A percentile compares a stretch with the other conserved stretches of the same genome.
Evolutionary conservation across 1,140 invertebrate species (phyloP).

Genomic region (Cydia strobilella): DNA sequence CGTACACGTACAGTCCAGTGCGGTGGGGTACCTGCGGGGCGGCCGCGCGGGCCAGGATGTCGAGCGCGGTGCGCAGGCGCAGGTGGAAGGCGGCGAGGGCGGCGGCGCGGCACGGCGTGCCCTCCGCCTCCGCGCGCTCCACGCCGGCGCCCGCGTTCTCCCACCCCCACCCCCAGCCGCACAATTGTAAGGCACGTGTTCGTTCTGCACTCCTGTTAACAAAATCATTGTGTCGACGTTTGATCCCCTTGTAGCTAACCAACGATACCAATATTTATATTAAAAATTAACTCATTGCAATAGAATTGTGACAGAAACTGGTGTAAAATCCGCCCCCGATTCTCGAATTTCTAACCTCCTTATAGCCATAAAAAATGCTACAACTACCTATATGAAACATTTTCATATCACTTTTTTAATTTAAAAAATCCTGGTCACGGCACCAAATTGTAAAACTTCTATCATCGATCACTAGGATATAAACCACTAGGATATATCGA

Average conservation of each 20-base stretch:
- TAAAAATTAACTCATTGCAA: too few species aligned
- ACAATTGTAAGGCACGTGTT: conserved; percentile 89
- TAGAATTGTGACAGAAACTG: too few species aligned
- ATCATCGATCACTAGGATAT: too few species aligned
- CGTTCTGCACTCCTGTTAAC: conserved; percentile 85
- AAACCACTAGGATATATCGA: too few species aligned
- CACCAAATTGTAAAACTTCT: conserved; percentile 44
- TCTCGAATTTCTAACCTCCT: too few species aligned
- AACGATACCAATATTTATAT: neutral
- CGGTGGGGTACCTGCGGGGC: conserved; percentile 52
- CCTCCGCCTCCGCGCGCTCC: conserved; percentile 83
- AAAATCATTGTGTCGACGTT: too few species aligned
- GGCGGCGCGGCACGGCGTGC: conserved; percentile 91
- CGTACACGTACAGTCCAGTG: too few species aligned
- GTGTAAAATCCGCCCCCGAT: too few species aligned
- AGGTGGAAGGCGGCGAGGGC: conserved; percentile 95
- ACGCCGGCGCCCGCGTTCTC: conserved; percentile 81
- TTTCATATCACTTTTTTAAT: neutral
- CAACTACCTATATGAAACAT: too few species aligned
- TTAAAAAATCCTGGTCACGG: conserved; percentile 36
- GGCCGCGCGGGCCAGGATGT: conserved; percentile 86
- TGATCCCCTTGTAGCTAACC: neutral
- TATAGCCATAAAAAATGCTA: too few species aligned
- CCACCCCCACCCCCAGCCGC: conserved; percentile 91
- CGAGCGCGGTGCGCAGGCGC: conserved; percentile 90